Base-by-base conservation (phyloP, 30 jellyfish, hydroid and myxozoan genomes). In the Aurelia sp. region DNA sequence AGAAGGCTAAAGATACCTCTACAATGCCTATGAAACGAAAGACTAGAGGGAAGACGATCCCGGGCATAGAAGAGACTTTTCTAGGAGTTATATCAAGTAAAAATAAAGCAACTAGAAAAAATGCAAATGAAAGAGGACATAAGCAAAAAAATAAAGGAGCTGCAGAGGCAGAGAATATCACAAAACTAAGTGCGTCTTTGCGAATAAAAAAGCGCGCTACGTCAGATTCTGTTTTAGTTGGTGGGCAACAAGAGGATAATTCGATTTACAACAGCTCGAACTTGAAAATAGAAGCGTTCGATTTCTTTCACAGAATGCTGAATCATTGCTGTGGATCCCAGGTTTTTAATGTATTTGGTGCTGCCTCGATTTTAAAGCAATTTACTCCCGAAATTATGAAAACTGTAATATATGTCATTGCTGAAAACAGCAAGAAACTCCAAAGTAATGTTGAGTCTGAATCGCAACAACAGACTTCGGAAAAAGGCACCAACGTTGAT, bases 241-340 rank as follows among this genome's bases (percentile, higher is more conserved):
- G 35, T 2, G 47, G 35, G 18, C n/a, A 21, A 44, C 77, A 41
- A 2, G 76, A 61, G 16, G 35, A 50, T 27, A 50, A 51, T 24
- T 17, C 41, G 52, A 13, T 21, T 5, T 44, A 64, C 58, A 78
- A 40, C 59, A 33, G 30, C 22, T 61, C 97, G 13, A 60, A 41
- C 22, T 55, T 91, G 84, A 93, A 93, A 72, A 82, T 88, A 4
- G 98, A 93, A 62, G 97, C 98, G 24, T 93, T 93, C 78, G 97
- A 93, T 75, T 58, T 71, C 72, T 88, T 93, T 61, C 98, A 93
- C 33, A 80, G 72, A 50, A 71, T 80, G 84, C 66, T 93, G 60
- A 93, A 93, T 73, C 88, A 64, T 5, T 87, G 98, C 70, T 82
- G 88, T 72, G 87, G 87, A 8, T 76, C 80, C 13, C 82, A 76